Evolutionary conservation across 2,113 vertebrate species (phyloP), one percentile per base, ranked within the genome.

Genomic region (Porphyrio hochstetteri): DNA sequence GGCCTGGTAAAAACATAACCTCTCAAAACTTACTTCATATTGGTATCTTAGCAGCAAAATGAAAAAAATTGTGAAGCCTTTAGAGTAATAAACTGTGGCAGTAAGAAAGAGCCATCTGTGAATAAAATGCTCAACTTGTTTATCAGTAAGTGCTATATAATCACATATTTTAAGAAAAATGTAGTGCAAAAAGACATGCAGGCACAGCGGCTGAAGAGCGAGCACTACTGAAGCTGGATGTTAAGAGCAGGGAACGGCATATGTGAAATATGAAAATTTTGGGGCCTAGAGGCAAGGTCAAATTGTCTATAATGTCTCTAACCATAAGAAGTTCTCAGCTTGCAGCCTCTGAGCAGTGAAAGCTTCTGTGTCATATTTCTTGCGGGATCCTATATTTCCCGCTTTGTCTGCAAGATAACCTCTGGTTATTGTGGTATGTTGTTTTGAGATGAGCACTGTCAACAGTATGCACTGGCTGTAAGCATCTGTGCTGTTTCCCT

Each of bases 251-350:
- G 92, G 87, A 95, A 97, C 50, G 82, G 50, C 53, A 95, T 72
- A 87, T 87, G 40, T 91, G 87, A 96, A 93, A 93, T 83, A 59
- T 69, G 71, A 95, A 80, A 82, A 92, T 95, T 91, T 72, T 78
- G 55, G 78, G 93, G 95, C 93, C 97, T 92, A 95, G 89, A 96
- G 96, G 97, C 96, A 97, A 98, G 97, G 97, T 98, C 97, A 97
- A 95, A 97, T 92, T 85, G 86, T 91, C 68, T 95, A 25, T 90
- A 96, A 95, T 92, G 91, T 83, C 90, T 86, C 92, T 96, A 97
- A 91, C 71, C 48, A 83, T 70, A 97, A 92, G 83, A 96, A 91
- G n/a, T 77, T 96, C 97, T 94, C 97, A 91, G 97, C 86, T 97
- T 97, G 96, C 64, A 69, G 68, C 70, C 91, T 81, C 20, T 56